Conservation (phyloP, 2,888 invertebrate species). For the Schrankia costaestrigalis region DNA sequence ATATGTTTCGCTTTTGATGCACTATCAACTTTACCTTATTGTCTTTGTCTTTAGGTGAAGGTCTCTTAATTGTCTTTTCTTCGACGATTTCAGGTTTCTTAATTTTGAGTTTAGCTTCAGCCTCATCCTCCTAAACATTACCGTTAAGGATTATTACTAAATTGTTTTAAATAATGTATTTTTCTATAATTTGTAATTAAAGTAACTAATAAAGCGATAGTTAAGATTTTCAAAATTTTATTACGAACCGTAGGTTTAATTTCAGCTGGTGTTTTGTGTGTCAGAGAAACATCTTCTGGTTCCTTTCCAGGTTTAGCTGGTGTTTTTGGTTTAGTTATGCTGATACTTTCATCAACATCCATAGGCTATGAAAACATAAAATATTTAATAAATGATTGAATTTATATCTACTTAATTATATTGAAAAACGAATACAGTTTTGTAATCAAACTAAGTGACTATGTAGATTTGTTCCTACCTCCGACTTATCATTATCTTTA, state of each 20-base stretch:
- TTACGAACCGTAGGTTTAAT: slow-evolving; percentile 72
- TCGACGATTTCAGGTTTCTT: slow-evolving; percentile 74
- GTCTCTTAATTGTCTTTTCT: slow-evolving; percentile 69
- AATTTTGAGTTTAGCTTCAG: slow-evolving; percentile 70
- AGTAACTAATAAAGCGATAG: background rate
- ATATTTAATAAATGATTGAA: background rate
- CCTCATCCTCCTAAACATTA: slow-evolving; percentile 61
- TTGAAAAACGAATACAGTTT: no score
- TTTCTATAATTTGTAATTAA: background rate
- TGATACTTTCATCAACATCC: slow-evolving; percentile 75
- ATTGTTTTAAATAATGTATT: background rate
- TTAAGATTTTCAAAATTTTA: background rate
- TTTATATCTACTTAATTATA: slow-evolving; percentile 1
- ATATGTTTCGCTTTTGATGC: no score
- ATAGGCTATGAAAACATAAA: slow-evolving; percentile 55
- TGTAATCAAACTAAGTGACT: no score
- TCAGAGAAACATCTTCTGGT: slow-evolving; percentile 71
- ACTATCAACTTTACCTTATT: slow-evolving; percentile 52
- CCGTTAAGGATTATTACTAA: slow-evolving; percentile 16
- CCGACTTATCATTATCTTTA: slow-evolving; percentile 70
- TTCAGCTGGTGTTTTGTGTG: slow-evolving; percentile 75
- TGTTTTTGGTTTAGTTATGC: slow-evolving; percentile 61
- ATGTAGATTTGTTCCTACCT: no score
- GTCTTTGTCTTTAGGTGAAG: slow-evolving; percentile 56
- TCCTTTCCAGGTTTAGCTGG: slow-evolving; percentile 63